Base-by-base conservation (phyloP, 2,113 vertebrate species). In the Pteruthius melanotis region DNA sequence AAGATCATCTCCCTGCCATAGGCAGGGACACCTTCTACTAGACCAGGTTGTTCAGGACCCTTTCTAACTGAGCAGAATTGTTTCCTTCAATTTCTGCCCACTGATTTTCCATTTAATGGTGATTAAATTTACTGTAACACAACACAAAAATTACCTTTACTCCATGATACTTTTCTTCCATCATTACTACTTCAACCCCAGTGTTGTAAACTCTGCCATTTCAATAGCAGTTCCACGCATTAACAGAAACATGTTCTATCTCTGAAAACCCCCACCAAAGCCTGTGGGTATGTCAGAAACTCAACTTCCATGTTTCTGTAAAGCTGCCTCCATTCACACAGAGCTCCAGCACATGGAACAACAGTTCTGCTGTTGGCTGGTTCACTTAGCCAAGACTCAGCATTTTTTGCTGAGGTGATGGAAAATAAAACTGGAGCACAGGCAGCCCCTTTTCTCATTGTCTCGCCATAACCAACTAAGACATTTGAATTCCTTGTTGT, bases 401-500 rank as follows among this genome's bases (percentile, higher is more conserved):
- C 21, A 40, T 74, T 96, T 96, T 81, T 79, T 31, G 26, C 61
- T 87, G 94, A 94, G 76, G 89, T 89, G 68, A 94, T 47, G 47
- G 80, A 69, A 90, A 94, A 64, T 31, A 71, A 21, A 87, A 83
- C 40, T 70, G 82, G 74, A 69, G 80, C 95, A 54, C 81, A 75
- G 81, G 76, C 82, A 28, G 83, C 77, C 49, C 52, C 85, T 82
- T 94, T 93, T 91, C 97, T 95, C 89, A 94, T 98, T 98, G 98
- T 98, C 96, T 91, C 81, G 7, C 47, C 92, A 28, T 95, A 98
- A 98, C 97, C 64, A 91, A 97, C 97, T 90, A 72, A 93, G 98
- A 98, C 97, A 97, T 96, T 95, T 97, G 68, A 79, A 90, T 95
- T 96, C 93, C 97, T 97, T 98, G 94, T 98, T 97, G 76, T 83